phyloP scores from a whole-genome alignment of 1,140 invertebrate species.

The Tetramorium parvispinum region DNA sequence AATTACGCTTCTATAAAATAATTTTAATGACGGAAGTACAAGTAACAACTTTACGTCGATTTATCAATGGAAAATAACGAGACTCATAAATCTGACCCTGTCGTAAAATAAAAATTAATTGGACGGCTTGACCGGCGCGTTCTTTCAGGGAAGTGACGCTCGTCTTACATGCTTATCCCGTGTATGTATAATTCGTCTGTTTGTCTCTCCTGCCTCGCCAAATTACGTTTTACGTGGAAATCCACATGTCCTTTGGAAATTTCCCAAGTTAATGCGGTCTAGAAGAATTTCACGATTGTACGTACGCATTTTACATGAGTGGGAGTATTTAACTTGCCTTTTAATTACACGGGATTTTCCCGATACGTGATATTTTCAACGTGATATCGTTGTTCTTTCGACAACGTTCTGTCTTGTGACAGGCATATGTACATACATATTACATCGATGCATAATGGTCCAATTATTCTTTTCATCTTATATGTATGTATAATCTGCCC shows the following conservation, averaged over 20 bases:
- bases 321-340: not conserved
- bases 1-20: not conserved
- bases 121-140: not conserved
- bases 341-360: slow-evolving; percentile 15
- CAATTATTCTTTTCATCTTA: not conserved
- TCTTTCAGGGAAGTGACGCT: not conserved
- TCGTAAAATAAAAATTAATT: slow-evolving; percentile 20
- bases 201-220: not conserved
- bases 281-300: not conserved
- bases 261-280: not conserved
- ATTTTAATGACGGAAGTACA: not conserved
- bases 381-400: too few relatives aligned
- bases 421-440: not conserved
- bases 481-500: not conserved
- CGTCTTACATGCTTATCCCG: not conserved
- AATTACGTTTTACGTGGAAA: slow-evolving; percentile 33
- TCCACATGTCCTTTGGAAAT: not conserved
- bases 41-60: not conserved
- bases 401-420: not conserved
- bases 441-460: not conserved
- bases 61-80: not conserved
- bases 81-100: not conserved
- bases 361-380: not conserved
- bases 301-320: not conserved
- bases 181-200: slow-evolving; percentile 30